Evolutionary conservation across 1,140 invertebrate genomes (phyloP).

Genomic region (Bathynomus jamesi): DNA sequence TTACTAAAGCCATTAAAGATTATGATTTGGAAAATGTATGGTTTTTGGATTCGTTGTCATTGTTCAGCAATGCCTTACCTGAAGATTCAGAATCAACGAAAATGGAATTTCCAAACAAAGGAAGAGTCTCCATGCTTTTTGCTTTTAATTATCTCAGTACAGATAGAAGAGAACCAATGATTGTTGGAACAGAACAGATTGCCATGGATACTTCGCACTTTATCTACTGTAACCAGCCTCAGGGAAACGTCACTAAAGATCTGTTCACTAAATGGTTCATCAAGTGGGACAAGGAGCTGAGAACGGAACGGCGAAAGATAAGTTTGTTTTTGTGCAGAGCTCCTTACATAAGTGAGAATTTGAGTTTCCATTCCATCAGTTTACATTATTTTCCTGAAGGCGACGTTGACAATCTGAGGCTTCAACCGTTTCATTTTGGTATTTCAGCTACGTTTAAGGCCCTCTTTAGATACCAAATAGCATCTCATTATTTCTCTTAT

Average conservation of each 20-base stretch:
- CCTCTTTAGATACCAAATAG: too few relatives aligned
- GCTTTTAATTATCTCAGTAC: conserved; percentile 22
- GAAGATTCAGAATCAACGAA: conserved; percentile 2
- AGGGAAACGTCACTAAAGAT: conserved; percentile 14
- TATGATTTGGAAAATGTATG: conserved; percentile 21
- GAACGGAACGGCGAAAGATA: conserved; percentile 17
- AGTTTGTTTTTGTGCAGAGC: conserved; percentile 15
- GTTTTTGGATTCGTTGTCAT: conserved; percentile 19
- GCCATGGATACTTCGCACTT: not conserved
- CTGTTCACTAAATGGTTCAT: conserved; percentile 17
- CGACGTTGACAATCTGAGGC: too few relatives aligned
- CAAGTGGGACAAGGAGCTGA: conserved; percentile 23
- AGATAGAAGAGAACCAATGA: conserved; percentile 13
- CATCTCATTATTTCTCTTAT: too few relatives aligned
- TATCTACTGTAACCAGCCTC: conserved; percentile 17
- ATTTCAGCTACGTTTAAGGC: too few relatives aligned
- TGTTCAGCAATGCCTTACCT: conserved; percentile 21
- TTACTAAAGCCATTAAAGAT: conserved; percentile 25
- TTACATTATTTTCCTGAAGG: too few relatives aligned
- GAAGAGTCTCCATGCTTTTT: conserved; percentile 15
- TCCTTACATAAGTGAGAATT: too few relatives aligned
- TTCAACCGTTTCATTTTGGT: too few relatives aligned
- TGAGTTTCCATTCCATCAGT: too few relatives aligned
- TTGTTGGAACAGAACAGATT: conserved; percentile 16
- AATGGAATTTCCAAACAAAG: conserved; percentile 3